Base-by-base conservation (phyloP, 2,888 invertebrate genomes). In the Drosophila maculinotata region DNA sequence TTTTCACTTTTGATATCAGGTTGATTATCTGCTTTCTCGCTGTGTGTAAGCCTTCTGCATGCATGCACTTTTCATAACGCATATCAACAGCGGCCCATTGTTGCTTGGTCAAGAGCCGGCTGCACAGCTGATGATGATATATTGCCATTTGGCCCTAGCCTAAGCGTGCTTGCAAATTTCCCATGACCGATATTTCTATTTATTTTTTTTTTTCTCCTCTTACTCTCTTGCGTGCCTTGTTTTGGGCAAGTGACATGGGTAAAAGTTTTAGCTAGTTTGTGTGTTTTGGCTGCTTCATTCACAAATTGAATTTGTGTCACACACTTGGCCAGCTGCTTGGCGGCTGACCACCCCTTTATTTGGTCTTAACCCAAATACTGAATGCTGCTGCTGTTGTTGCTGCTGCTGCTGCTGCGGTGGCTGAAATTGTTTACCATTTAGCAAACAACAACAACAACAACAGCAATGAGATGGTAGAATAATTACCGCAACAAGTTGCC, bases 351-450 rank as follows among this genome's bases (percentile, higher is more conserved):
- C 82, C 85, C 84, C 84, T 84, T 87, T 84, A 87, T 84, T 84
- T 84, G 84, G 84, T 85, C 85, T 85, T 84, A 84, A 84, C 84
- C 87, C 79, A 84, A 84, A 84, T 84, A 84, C 85, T n/a, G n/a
- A n/a, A n/a, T 86, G 56, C 53, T 54, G 63, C 60, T 53, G 72
- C 67, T 59, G 69, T 49, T 36, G 66, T 45, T 62, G 70, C n/a
- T n/a, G n/a, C n/a, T n/a, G n/a, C n/a, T 86, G 56, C 53, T 54
- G 63, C 60, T 53, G 72, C 67, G 57, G 69, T 49, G 36, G 66
- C 48, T 62, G 70, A 79, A 82, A 82, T 86, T 83, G 87, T 80
- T 86, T 77, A 77, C 87, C 84, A 82, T 83, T 86, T 80, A 86
- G 65, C 57, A n/a, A 64, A 28, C 42, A 49, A 26, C 51, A 33